These are phyloP conservation scores for Poeciliopsis infans DNA, from an alignment of 2,797 vertebrate genomes.

Conservation along the genomic window DNA sequence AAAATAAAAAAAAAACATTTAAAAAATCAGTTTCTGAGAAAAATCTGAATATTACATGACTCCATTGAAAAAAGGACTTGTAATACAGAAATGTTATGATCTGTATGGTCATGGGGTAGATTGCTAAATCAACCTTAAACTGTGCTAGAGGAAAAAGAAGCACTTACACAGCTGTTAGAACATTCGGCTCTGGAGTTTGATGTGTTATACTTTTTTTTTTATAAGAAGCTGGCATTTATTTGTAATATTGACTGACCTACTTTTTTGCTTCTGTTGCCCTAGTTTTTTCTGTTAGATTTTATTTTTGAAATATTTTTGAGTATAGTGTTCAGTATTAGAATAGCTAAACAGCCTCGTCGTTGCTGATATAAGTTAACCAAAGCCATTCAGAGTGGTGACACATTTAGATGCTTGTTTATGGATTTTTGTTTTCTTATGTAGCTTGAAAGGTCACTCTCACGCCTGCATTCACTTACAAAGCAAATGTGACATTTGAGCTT, in stretches of 20 bases:
- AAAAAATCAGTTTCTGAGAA: not conserved
- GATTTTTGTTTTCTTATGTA: conserved; percentile 13
- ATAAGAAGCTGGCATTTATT: not conserved
- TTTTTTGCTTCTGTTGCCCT: not conserved
- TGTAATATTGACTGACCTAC: not conserved
- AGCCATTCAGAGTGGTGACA: not conserved
- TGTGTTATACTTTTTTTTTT: not conserved
- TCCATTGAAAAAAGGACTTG: not conserved
- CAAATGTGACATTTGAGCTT: conserved; percentile 53
- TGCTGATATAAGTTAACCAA: conserved; percentile 6
- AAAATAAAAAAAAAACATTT: not conserved
- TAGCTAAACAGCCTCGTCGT: not conserved
- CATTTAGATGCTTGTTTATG: conserved; percentile 6
- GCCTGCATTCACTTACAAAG: conserved; percentile 30
- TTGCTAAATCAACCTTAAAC: not conserved
- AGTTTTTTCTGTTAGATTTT: not conserved
- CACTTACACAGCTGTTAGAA: not conserved
- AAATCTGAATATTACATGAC: not conserved
- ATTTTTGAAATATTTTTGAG: not conserved
- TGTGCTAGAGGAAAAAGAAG: not conserved
- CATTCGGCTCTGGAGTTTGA: not conserved
- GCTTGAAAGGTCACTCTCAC: conserved; percentile 37
- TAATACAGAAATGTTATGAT: not conserved
- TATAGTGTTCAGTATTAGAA: not conserved
- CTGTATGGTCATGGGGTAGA: not conserved